A percentile compares a stretch with the other conserved stretches of the same genome.
Conservation (phyloP, 37 sponge, comb jelly and placozoan species). For the Ephydatia muelleri region DNA sequence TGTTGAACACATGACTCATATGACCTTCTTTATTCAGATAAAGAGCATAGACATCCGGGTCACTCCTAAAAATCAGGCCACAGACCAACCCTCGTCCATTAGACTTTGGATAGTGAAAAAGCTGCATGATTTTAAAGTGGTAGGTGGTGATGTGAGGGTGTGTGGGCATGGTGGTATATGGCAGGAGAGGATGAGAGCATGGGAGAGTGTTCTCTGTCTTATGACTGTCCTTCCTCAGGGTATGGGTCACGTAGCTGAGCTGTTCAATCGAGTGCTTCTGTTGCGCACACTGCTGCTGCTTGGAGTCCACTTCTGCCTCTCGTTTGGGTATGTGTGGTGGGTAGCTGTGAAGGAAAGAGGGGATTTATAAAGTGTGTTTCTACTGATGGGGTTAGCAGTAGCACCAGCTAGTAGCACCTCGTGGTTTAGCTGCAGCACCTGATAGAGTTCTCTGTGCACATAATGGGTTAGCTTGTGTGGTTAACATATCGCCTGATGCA, state of each 20-base stretch:
- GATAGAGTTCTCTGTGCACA: no score
- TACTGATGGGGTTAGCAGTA: no score
- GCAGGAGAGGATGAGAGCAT: no score
- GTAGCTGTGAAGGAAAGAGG: no score
- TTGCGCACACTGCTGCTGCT: constrained; percentile 46
- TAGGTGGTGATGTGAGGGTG: neutral
- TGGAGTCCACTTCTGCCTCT: constrained; percentile 43
- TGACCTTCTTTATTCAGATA: neutral
- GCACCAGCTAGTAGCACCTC: no score
- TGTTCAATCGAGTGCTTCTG: constrained; percentile 29
- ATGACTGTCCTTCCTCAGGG: constrained; percentile 17
- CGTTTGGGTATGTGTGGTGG: constrained; percentile 70
- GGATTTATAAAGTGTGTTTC: no score
- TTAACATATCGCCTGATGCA: no score
- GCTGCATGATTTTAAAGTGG: neutral
- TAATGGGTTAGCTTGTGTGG: no score
- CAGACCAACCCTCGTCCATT: neutral
- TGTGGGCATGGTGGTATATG: no score
- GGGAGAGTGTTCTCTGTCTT: no score
- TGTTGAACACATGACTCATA: no score
- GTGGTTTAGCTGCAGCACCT: no score
- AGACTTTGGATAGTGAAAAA: neutral
- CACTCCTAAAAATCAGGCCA: neutral
- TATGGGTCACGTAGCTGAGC: neutral
- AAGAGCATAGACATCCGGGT: neutral